phyloP scores from a whole-genome alignment of 2,888 invertebrate species.

The Andrena camellia region DNA sequence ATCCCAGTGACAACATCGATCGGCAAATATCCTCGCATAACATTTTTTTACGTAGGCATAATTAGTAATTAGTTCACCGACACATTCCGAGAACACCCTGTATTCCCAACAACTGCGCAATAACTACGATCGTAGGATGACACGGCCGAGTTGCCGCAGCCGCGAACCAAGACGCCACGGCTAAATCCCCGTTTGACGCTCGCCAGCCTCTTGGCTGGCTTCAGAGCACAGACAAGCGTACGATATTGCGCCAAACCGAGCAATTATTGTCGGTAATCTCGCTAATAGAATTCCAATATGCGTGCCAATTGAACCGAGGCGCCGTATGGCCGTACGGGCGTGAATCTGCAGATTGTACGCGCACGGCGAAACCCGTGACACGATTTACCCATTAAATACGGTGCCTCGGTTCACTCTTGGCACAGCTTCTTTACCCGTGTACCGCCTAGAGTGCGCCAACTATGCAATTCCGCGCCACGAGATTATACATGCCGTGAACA shows the following conservation, averaged over 20 bases:
- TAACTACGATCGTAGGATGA: slow-evolving; percentile 6
- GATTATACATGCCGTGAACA: neutral
- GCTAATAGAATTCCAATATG: slow-evolving; percentile 82
- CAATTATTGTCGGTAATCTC: slow-evolving; percentile 80
- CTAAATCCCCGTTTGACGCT: slow-evolving; percentile 72
- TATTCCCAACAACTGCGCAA: neutral
- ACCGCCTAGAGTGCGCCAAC: slow-evolving; percentile 3
- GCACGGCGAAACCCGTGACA: slow-evolving; percentile 78
- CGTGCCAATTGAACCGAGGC: slow-evolving; percentile 79
- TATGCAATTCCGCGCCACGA: neutral
- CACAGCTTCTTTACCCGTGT: slow-evolving; percentile 22
- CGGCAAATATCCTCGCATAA: too few species aligned
- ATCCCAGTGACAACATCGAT: neutral
- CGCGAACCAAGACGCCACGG: slow-evolving; percentile 48
- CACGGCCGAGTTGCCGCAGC: slow-evolving; percentile 17
- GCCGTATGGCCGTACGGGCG: slow-evolving; percentile 70
- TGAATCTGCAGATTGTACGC: slow-evolving; percentile 72
- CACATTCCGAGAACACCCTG: neutral
- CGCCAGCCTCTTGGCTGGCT: slow-evolving; percentile 52
- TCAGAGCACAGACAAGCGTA: slow-evolving; percentile 57
- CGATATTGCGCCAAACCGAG: slow-evolving; percentile 80
- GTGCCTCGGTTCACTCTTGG: slow-evolving; percentile 38
- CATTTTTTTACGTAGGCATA: too few species aligned
- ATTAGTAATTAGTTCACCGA: too few species aligned
- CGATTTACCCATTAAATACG: slow-evolving; percentile 76